Percentiles rank a stretch among this genome's conserved stretches.
Evolutionary conservation across 2,888 invertebrate species (phyloP).

Genomic region (Drosophila kokeensis): DNA sequence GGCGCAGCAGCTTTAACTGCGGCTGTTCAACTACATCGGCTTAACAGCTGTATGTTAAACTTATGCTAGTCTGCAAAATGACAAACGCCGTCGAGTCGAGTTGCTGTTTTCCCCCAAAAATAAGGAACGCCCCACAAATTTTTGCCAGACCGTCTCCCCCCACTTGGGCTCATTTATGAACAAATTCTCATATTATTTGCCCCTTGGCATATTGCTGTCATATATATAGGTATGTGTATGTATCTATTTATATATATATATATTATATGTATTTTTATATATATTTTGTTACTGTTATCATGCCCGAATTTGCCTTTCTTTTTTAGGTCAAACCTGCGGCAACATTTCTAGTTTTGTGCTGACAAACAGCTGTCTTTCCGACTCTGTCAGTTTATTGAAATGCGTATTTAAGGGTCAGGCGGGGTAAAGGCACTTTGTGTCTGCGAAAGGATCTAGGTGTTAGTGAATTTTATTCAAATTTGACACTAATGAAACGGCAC

Average conservation of each 20-base stretch:
- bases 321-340: constrained; percentile 60
- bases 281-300: constrained; percentile 64
- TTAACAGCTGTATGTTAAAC: constrained; percentile 6
- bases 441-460: constrained; percentile 50
- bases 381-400: constrained; percentile 58
- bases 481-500: constrained; percentile 73
- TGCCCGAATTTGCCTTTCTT: constrained; percentile 34
- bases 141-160: not conserved
- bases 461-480: constrained; percentile 80
- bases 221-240: not conserved
- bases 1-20: constrained; percentile 33
- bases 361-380: constrained; percentile 60
- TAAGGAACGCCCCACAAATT: constrained; percentile 17
- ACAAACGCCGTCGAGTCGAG: constrained; percentile 2
- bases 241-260: not conserved
- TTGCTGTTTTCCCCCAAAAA: not conserved
- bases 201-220: constrained; percentile 62
- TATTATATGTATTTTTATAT: not conserved
- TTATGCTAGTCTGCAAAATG: constrained; percentile 29
- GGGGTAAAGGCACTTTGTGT: constrained; percentile 1
- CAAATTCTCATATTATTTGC: constrained; percentile 43
- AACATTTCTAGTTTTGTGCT: constrained; percentile 57
- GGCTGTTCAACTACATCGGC: constrained; percentile 8
- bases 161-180: constrained; percentile 6
- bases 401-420: constrained; percentile 2